These are phyloP conservation scores for Torymus texanus DNA, from an alignment of 2,888 invertebrate genomes.

Conservation along the genomic window DNA sequence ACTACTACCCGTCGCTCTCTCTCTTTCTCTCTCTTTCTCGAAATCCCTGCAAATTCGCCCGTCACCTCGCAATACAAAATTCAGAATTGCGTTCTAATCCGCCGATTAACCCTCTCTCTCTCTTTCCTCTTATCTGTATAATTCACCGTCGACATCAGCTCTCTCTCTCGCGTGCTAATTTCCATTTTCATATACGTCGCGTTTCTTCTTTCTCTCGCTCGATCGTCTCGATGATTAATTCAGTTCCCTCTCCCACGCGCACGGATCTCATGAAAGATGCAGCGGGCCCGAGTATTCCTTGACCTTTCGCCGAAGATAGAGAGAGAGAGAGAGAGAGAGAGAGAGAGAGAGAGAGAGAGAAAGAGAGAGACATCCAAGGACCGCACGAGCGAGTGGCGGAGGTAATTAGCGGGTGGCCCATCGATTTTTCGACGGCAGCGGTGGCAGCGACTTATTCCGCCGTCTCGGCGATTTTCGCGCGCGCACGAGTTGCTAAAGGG, in stretches of 20 bases:
- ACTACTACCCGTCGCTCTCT: too few relatives aligned
- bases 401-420: conserved; percentile 38
- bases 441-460: background rate
- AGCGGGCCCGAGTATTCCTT: conserved; percentile 38
- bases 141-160: too few relatives aligned
- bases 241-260: conserved; percentile 1
- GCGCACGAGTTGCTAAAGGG: background rate
- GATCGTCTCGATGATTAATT: conserved; percentile 44
- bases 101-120: background rate
- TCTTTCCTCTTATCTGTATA: background rate
- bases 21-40: too few relatives aligned
- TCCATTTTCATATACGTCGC: too few relatives aligned
- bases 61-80: too few relatives aligned
- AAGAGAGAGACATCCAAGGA: conserved; percentile 36
- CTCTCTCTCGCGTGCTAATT: too few relatives aligned
- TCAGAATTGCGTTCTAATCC: too few relatives aligned
- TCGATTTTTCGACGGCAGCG: conserved; percentile 24
- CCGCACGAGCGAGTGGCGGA: background rate
- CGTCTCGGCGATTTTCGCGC: background rate
- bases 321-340: conserved; percentile 11
- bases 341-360: background rate
- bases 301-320: conserved; percentile 29
- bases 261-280: conserved; percentile 50
- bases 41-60: too few relatives aligned
- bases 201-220: conserved; percentile 3